phyloP scores from a whole-genome alignment of 2,113 vertebrate genomes.

The Plectropomus leopardus region DNA sequence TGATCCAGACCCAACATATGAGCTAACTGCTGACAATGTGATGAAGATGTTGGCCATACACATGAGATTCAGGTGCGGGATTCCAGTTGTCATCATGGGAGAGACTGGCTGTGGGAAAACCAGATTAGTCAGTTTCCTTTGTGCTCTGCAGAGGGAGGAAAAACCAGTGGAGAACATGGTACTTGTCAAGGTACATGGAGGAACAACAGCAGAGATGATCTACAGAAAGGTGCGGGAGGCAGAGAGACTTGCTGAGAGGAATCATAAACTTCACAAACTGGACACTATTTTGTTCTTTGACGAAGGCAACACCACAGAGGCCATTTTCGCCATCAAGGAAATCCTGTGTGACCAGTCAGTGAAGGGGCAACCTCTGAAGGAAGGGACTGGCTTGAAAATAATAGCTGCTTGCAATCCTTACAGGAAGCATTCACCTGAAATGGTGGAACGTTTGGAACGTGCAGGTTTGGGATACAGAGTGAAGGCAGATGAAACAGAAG shows the following conservation, averaged over 20 bases:
- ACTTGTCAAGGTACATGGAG: conserved; percentile 87
- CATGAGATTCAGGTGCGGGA: conserved; percentile 87
- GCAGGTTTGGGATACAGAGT: conserved; percentile 87
- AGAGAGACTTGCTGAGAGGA: conserved; percentile 74
- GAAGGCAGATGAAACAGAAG: conserved; percentile 82
- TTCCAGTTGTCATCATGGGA: conserved; percentile 88
- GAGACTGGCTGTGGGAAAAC: conserved; percentile 89
- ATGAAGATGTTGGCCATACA: conserved; percentile 90
- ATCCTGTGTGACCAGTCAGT: conserved; percentile 85
- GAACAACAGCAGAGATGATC: conserved; percentile 84
- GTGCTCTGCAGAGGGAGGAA: conserved; percentile 81
- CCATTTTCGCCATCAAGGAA: conserved; percentile 87
- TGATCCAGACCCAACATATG: conserved; percentile 87
- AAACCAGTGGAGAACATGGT: conserved; percentile 83
- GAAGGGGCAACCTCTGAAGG: conserved; percentile 77
- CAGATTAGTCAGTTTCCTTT: conserved; percentile 85
- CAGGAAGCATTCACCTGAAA: conserved; percentile 82
- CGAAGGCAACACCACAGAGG: conserved; percentile 88
- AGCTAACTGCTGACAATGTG: conserved; percentile 87
- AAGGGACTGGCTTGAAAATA: conserved; percentile 81
- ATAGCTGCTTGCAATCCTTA: conserved; percentile 89
- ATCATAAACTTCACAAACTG: conserved; percentile 63
- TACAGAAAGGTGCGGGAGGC: conserved; percentile 84
- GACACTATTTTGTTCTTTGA: conserved; percentile 88
- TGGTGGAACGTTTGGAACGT: conserved; percentile 84